Evolutionary conservation across 2,888 invertebrate species (phyloP), one percentile per base, ranked within the genome.

Genomic region (Phyllotreta cruciferae): DNA sequence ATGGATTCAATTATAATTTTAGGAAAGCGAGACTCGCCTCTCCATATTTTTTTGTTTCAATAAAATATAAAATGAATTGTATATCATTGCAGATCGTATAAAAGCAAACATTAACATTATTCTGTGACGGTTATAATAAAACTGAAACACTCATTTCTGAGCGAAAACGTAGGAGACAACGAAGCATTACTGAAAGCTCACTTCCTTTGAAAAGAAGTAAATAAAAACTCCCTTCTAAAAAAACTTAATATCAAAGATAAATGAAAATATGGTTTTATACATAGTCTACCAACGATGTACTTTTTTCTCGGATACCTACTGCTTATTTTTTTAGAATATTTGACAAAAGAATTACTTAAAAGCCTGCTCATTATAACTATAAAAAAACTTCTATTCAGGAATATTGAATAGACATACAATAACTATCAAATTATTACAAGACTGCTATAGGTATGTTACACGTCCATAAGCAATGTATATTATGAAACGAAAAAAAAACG

Each of bases 1-100:
- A 64, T 64, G 64, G 53, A 52, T 56, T 47, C 60, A 56, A 64
- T 64, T 61, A 60, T 56, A 60, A 64, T 60, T 64, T 60, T 34
- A 56, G 58, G 41, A 49, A 50, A 50, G 36, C 49, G 50, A 58
- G 35, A 50, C 35, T 50, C 38, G 39, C 41, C 58, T 58, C 41
- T 10, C 34, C 11, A 35, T 35, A 50, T 58, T 58, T 58, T 24
- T 58, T 58, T 35, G 58, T 50, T 50, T 50, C 42, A 41, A 58
- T 58, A 58, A 50, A 50, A 42, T 50, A 49, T 49, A 49, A 49
- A 49, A 49, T 35, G 49, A 35, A 14, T 47, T 47, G 47, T 47
- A 14, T 49, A 49, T 49, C 49, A 36, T 49, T 49, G 36, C 49
- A 49, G 34, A 49, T 35, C 9, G 49, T 49, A 49, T 49, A 49